Evolutionary conservation across 1,140 invertebrate genomes (phyloP).

Genomic region (Pygmarrhopalites habei): DNA sequence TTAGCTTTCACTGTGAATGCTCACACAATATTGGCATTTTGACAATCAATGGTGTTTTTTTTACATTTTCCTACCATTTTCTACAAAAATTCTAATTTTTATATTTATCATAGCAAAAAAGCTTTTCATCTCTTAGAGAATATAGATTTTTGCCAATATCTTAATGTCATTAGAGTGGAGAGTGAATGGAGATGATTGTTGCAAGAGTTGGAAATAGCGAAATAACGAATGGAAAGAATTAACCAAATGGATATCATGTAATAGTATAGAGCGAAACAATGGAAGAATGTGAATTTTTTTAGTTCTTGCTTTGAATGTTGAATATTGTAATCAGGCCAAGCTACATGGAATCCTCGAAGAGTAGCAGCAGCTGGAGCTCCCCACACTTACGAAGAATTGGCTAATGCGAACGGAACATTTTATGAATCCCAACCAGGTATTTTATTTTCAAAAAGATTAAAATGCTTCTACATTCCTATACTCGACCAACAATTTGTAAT

Average conservation of each 20-base stretch:
- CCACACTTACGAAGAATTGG: constrained; percentile 38
- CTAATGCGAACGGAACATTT: constrained; percentile 23
- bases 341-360: constrained; percentile 36
- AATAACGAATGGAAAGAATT: background rate
- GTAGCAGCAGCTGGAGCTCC: constrained; percentile 28
- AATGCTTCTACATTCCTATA: background rate
- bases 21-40: no score
- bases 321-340: constrained; percentile 29
- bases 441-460: background rate
- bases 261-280: background rate
- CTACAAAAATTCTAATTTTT: no score
- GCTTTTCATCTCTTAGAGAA: no score
- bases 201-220: no score
- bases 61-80: no score
- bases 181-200: no score
- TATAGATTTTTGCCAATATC: no score
- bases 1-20: no score
- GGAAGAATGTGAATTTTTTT: background rate
- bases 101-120: no score
- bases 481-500: background rate
- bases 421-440: constrained; percentile 36
- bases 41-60: no score
- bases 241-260: background rate
- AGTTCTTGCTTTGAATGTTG: constrained; percentile 36
- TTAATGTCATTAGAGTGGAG: no score